phyloP scores from a whole-genome alignment of 2,113 vertebrate genomes.

The Australoheros scitulus region DNA sequence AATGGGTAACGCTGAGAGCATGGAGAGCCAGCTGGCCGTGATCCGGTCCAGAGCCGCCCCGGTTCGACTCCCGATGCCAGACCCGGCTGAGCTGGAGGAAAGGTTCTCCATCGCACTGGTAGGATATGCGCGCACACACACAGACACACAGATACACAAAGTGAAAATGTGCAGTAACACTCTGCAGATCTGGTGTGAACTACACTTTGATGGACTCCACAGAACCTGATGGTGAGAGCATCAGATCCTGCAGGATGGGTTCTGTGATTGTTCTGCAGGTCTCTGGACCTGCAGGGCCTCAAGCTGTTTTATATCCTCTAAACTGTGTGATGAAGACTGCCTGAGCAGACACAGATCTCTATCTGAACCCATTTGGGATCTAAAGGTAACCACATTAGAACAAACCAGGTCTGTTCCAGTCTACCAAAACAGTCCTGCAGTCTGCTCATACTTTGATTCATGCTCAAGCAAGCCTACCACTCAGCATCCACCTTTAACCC shows the following conservation, averaged over 20 bases:
- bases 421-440: not conserved
- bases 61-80: slow-evolving; percentile 93
- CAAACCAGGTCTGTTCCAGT: not conserved
- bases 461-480: not conserved
- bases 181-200: not conserved
- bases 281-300: not conserved
- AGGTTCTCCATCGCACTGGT: slow-evolving; percentile 93
- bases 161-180: not conserved
- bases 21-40: slow-evolving; percentile 91
- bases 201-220: not conserved
- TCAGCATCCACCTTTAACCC: not conserved
- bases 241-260: not conserved
- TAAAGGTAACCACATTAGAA: not conserved
- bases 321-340: not conserved
- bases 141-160: not conserved
- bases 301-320: not conserved
- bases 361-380: not conserved
- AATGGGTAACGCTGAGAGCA: slow-evolving; percentile 88
- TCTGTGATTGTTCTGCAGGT: not conserved
- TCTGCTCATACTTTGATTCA: not conserved
- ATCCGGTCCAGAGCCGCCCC: slow-evolving; percentile 89
- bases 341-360: not conserved
- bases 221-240: not conserved
- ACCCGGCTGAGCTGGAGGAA: slow-evolving; percentile 92
- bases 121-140: not conserved